Evolutionary conservation across 2,888 invertebrate genomes (phyloP), one percentile per base, ranked within the genome.

Genomic region (Volucella inanis): DNA sequence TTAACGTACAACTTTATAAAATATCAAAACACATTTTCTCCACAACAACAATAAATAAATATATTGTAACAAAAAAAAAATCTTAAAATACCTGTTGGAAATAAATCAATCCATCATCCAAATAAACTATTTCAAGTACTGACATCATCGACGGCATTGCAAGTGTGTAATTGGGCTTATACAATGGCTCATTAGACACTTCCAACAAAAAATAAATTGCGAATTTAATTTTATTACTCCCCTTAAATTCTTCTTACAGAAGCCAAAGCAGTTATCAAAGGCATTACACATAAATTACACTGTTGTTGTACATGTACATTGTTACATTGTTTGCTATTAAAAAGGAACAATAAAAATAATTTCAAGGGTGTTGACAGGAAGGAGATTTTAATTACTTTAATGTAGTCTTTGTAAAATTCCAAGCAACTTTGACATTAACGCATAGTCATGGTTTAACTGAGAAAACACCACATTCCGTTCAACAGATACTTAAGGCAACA

Each of bases 371-470:
- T 57, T 78, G 47, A 43, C 50, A 14, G 50, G 49, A n/a, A 38
- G 39, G 18, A 41, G 55, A 57, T 50, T 71, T 78, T 71, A 78
- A 78, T 78, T 78, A 71, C 62, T 78, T 64, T 50, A 71, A 78
- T 78, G 71, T 71, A 64, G n/a, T 75, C 57, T 38, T 12, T 22
- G 22, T 41, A 22, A 71, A 50, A 41, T 38, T 18, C 55, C 57
- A 57, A 70, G 49, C 70, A 62, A 55, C 70, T 77, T 59, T 70
- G 22, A 70, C 61, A 62, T 62, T 47, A 49, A 47, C 22, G 38
- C 52, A 50, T 59, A 50, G 12, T 22, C 9, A 6, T 43, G 18
- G 55, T 22, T 68, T 45, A 55, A 43, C 52, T 68, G 38, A 55
- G 47, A 14, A 55, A 75, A 55, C 31, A 47, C 39, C 41, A 9